Percentiles rank a stretch among this genome's conserved stretches.
phyloP scores from a whole-genome alignment of 35 echinoderm and acorn worm species.

The Stichopus chloronotus region DNA sequence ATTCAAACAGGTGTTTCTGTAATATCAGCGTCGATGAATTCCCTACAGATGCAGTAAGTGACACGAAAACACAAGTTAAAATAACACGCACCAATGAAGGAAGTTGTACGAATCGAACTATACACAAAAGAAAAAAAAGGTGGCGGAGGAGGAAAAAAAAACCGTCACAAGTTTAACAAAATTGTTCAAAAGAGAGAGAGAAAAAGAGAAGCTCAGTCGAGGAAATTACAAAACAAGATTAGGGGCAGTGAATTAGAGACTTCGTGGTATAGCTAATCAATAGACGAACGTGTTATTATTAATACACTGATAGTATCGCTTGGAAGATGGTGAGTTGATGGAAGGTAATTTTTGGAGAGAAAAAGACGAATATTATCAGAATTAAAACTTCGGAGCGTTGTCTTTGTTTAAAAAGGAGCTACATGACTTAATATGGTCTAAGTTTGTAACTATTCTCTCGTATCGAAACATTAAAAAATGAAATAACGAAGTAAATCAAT shows the following conservation, averaged over 20 bases:
- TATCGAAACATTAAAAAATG: too few relatives aligned
- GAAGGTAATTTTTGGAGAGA: too few relatives aligned
- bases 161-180: background rate
- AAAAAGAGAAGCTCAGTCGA: background rate
- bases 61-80: background rate
- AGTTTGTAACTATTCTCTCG: too few relatives aligned
- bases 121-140: background rate
- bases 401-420: too few relatives aligned
- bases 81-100: background rate
- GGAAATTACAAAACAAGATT: background rate
- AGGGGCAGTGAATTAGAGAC: background rate
- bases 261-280: too few relatives aligned
- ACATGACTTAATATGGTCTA: too few relatives aligned
- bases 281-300: too few relatives aligned
- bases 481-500: too few relatives aligned
- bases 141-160: background rate
- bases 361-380: too few relatives aligned
- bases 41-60: background rate
- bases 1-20: constrained; percentile 24
- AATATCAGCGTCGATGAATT: background rate
- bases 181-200: background rate
- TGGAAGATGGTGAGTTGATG: too few relatives aligned
- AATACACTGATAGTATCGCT: too few relatives aligned
- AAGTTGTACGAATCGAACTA: background rate
- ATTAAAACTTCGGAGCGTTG: too few relatives aligned